phyloP scores from a whole-genome alignment of 1,140 invertebrate species.

The Fopius arisanus region DNA sequence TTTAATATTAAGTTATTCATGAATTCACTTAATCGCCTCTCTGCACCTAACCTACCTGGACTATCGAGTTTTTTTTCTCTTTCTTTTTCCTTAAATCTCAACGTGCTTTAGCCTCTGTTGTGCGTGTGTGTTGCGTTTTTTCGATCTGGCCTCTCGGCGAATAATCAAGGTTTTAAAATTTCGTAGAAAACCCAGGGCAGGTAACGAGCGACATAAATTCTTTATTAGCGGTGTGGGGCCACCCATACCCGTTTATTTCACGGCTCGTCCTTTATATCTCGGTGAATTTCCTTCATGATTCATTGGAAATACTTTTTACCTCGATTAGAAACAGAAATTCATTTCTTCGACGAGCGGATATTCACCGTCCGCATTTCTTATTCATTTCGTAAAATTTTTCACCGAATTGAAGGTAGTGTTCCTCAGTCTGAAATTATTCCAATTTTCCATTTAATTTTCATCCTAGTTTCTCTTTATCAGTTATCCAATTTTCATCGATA shows the following conservation, averaged over 20 bases:
- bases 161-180: conserved; percentile 59
- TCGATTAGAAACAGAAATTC: neutral
- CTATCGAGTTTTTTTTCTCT: conserved; percentile 58
- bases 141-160: conserved; percentile 12
- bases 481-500: too few species aligned
- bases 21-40: conserved; percentile 63
- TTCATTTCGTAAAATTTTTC: too few species aligned
- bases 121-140: conserved; percentile 22
- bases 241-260: conserved; percentile 31
- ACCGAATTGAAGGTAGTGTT: too few species aligned
- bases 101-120: neutral
- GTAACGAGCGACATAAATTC: conserved; percentile 63
- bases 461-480: too few species aligned
- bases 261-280: conserved; percentile 12
- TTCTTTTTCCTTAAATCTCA: conserved; percentile 26
- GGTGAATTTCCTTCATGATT: conserved; percentile 22
- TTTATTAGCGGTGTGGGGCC: conserved; percentile 55
- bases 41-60: conserved; percentile 46
- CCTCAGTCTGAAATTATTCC: too few species aligned
- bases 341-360: neutral
- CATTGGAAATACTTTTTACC: neutral
- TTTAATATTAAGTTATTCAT: conserved; percentile 61
- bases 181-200: conserved; percentile 59
- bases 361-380: too few species aligned
- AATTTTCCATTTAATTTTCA: too few species aligned